Evolutionary conservation across 2,797 vertebrate genomes (phyloP).

Genomic region (Allobates femoralis): DNA sequence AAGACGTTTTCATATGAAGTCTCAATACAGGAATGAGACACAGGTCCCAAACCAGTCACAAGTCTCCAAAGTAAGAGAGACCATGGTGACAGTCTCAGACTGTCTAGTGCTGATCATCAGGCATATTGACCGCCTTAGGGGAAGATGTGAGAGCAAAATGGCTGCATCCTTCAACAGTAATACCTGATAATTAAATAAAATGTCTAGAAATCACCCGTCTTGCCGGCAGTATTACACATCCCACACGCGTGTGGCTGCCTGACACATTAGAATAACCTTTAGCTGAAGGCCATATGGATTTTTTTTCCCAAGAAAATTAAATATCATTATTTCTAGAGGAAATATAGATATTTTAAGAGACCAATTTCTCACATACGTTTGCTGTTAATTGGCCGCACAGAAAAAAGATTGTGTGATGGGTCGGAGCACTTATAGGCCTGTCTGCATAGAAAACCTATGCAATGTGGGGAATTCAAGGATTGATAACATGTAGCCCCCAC

Average conservation of each 20-base stretch:
- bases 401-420: not conserved
- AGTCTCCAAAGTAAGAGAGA: no score
- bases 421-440: no score
- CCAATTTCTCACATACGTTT: not conserved
- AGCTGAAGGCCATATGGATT: slow-evolving; percentile 7
- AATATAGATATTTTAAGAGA: not conserved
- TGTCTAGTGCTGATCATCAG: not conserved
- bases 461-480: no score
- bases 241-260: not conserved
- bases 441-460: no score
- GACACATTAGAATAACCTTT: not conserved
- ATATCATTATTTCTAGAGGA: not conserved
- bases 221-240: not conserved
- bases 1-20: no score
- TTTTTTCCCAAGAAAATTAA: not conserved
- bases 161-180: not conserved
- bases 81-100: no score
- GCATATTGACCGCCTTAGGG: not conserved
- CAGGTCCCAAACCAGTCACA: no score
- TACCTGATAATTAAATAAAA: not conserved
- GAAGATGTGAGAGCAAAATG: not conserved
- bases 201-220: not conserved
- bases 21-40: no score
- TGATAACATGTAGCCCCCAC: no score
- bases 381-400: not conserved